Percentiles rank a stretch among this genome's conserved stretches.
These are phyloP conservation scores for Cerastis leucographa DNA, from an alignment of 2,888 invertebrate species.

Conservation along the genomic window DNA sequence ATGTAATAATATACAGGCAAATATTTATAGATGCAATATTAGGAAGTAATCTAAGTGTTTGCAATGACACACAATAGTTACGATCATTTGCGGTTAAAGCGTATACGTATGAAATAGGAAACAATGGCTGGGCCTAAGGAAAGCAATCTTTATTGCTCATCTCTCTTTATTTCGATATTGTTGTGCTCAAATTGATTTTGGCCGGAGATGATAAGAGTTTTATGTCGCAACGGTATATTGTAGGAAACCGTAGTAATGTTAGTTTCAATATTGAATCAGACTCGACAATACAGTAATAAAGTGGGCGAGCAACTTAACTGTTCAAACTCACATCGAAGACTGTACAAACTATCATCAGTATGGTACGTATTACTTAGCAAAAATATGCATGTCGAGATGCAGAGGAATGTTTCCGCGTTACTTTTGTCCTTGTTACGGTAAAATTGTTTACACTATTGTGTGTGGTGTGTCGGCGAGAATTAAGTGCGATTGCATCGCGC, in stretches of 20 bases:
- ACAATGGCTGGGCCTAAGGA: conserved; percentile 82
- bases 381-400: conserved; percentile 74
- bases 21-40: conserved; percentile 52
- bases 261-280: conserved; percentile 84
- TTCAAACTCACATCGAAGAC: conserved; percentile 69
- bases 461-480: conserved; percentile 67
- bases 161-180: conserved; percentile 82
- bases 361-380: conserved; percentile 72
- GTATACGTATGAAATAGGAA: conserved; percentile 79
- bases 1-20: conserved; percentile 32
- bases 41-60: conserved; percentile 54
- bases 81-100: conserved; percentile 73
- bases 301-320: conserved; percentile 74
- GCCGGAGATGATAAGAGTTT: conserved; percentile 84
- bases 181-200: conserved; percentile 84
- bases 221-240: conserved; percentile 84
- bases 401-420: conserved; percentile 75
- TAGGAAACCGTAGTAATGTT: conserved; percentile 80
- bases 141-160: conserved; percentile 85
- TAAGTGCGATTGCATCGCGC: conserved; percentile 75
- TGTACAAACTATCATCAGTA: conserved; percentile 60
- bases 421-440: conserved; percentile 75
- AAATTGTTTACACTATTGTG: conserved; percentile 77
- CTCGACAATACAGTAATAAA: conserved; percentile 73
- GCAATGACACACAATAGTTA: conserved; percentile 51